phyloP scores from a whole-genome alignment of 2,888 invertebrate species.

The Synanthedon myopaeformis region DNA sequence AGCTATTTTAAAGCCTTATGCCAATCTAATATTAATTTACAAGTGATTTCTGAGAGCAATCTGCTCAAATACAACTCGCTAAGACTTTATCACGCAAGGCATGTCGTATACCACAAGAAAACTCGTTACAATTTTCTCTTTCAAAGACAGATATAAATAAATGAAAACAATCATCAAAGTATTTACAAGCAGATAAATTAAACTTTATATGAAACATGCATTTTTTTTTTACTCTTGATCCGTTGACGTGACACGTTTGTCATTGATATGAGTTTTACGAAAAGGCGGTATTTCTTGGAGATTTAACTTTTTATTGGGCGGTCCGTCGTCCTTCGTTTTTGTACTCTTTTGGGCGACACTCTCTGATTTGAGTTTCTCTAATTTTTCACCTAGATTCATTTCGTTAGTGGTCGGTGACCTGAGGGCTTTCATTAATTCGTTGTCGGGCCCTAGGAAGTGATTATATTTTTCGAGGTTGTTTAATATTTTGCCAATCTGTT shows the following conservation, averaged over 20 bases:
- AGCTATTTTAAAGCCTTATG: too few relatives aligned
- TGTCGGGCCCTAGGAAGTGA: constrained; percentile 75
- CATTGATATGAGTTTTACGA: constrained; percentile 38
- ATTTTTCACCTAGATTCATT: constrained; percentile 42
- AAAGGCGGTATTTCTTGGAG: constrained; percentile 69
- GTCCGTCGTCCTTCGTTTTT: constrained; percentile 65
- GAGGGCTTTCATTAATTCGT: constrained; percentile 63
- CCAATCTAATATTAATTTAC: too few relatives aligned
- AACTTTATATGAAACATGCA: not conserved
- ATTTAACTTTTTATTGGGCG: constrained; percentile 66
- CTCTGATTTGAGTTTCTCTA: constrained; percentile 51
- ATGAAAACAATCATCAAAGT: too few relatives aligned
- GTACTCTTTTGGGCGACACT: constrained; percentile 51
- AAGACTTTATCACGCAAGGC: too few relatives aligned
- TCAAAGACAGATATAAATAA: too few relatives aligned
- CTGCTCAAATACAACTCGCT: too few relatives aligned
- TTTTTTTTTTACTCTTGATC: constrained; percentile 2
- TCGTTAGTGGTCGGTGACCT: constrained; percentile 60
- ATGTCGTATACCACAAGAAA: too few relatives aligned
- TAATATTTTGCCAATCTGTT: constrained; percentile 93
- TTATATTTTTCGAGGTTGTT: constrained; percentile 91
- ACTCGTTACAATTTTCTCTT: too few relatives aligned
- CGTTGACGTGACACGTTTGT: constrained; percentile 27
- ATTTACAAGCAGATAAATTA: too few relatives aligned
- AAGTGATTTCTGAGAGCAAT: too few relatives aligned